Base-by-base conservation (phyloP, 1,140 invertebrate species). In the Drosophila cardini region DNA sequence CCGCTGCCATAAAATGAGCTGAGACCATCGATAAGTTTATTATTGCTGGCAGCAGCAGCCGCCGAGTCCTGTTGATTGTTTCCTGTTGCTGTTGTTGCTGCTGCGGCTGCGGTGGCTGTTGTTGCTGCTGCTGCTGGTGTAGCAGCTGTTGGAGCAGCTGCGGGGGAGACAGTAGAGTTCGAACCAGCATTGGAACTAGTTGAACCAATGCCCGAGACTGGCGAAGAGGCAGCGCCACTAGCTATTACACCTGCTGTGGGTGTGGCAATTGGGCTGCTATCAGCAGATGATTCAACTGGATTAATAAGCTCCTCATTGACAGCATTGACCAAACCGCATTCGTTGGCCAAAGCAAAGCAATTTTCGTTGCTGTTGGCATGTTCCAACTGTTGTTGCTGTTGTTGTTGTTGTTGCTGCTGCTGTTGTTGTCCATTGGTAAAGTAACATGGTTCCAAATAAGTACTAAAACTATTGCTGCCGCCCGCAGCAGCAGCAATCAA, bases 1-100 rank as follows among this genome's bases (percentile, higher is more conserved):
- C 91, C 84, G 16, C 75, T 71, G 50, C 77, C 77, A 15, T 92
- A 92, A 63, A 92, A 92, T 16, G 91, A 90, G 72, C 85, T 92
- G 21, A 92, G 85, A n/a, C 89, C 84, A 62, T 92, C 91, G 46
- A 92, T 90, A 1, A 92, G 62, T 67, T 92, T 92, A 60, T 64
- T 87, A 48, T 84, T 91, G 62, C 40, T 71, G 38, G 55, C 55
- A 52, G 72, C 36, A 34, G 60, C 5, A 26, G 26, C 5, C 32
- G 58, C n/a, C 56, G 58, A 15, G 30, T 46, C 42, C 26, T 58
- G 56, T 9, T 58, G 55, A 43, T 16, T 26, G 58, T 36, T 43
- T 8, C 45, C 34, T 6, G 21, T 32, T n/a, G 60, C 43, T 4
- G 45, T 16, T 53, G 21, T 26, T 26, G 21, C 21, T 26, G 21